Conservation (phyloP, 2,113 vertebrate species). For the Vulpes lagopus region DNA sequence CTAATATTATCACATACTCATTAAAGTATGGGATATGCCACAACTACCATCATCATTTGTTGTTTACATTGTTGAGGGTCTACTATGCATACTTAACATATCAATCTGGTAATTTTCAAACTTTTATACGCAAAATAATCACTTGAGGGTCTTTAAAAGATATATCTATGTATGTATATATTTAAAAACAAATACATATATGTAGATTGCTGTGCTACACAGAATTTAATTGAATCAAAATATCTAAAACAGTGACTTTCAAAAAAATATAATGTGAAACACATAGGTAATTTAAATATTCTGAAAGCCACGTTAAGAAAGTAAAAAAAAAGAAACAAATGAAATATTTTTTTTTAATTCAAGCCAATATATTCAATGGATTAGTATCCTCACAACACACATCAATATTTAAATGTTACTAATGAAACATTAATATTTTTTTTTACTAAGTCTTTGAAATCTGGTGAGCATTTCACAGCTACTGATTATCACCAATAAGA, state of each 20-base stretch:
- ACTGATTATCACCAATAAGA: neutral
- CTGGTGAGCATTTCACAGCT: neutral
- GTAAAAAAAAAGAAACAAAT: neutral
- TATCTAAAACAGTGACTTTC: neutral
- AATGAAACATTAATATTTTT: neutral
- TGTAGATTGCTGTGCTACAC: neutral
- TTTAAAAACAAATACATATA: neutral
- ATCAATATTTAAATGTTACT: neutral
- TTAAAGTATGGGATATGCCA: neutral
- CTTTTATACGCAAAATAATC: neutral
- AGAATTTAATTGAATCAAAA: constrained; percentile 6
- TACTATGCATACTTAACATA: neutral
- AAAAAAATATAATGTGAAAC: neutral
- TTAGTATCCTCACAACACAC: neutral
- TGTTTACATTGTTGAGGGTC: neutral
- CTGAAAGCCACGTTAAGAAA: neutral
- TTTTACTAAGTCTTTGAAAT: neutral
- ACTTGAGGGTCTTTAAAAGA: neutral
- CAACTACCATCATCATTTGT: neutral
- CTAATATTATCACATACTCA: neutral
- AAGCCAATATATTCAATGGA: neutral
- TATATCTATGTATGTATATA: too few relatives aligned
- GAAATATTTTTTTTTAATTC: neutral
- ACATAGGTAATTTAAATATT: neutral
- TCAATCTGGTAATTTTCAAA: neutral